Base-by-base conservation (phyloP, 2,888 invertebrate genomes). In the Rhingia campestris region DNA sequence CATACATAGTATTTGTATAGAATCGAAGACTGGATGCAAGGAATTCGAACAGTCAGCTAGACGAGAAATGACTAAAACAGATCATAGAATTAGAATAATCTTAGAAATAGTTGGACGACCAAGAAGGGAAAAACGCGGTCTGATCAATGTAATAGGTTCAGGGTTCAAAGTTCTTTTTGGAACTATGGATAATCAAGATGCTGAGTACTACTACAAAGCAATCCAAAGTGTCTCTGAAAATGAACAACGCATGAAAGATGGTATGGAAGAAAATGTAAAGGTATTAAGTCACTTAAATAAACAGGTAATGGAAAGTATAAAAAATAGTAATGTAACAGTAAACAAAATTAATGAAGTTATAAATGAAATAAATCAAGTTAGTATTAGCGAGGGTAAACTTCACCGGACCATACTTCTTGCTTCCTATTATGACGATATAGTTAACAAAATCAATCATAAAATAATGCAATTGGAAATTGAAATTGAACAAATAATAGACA, bases 211-310 rank as follows among this genome's bases (percentile, higher is more conserved):
- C 39, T 49, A 14, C 14, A 64, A 49, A 22, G 64, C 35, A 3
- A 35, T 49, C 10, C 22, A 64, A 14, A 64, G 35, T n/a, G 33
- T 64, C 14, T 45, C 9, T 22, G 49, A 64, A 12, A 64, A 49
- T 10, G 49, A 49, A 22, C 10, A 49, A n/a, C 64, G 39, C 33
- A 49, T 51, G 9, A 39, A 49, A 64, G 10, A 30, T 37, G 64
- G 22, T 2, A 64, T 64, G 51, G 51, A 51, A 51, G 49, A 51
- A n/a, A 64, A 64, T 39, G 49, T 64, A 12, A 51, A 64, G 6
- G 37, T 64, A 14, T 9, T 63, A 9, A 49, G 49, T 33, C 47
- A 49, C 6, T 12, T 59, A 59, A 39, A 58, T 22, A 58, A 30
- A 22, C 56, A 56, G 32, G 39, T 58, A 4, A 30, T 59, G 14